Evolutionary conservation across 2,888 invertebrate species (phyloP), one percentile per base, ranked within the genome.

Genomic region (Eupithecia vulgata): DNA sequence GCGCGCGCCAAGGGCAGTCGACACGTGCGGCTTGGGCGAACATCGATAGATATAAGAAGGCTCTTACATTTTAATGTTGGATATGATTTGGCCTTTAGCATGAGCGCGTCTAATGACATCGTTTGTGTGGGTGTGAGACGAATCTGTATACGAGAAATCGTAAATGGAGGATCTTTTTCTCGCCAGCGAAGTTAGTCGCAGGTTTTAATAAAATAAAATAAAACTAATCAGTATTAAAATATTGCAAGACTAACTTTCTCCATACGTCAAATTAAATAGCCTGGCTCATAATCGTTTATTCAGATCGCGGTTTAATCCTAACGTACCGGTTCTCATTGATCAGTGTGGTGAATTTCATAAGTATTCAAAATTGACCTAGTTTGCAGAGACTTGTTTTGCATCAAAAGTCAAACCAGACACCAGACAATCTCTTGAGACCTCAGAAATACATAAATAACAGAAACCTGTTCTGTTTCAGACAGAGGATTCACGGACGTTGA

Each of bases 1-100:
- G 89, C 83, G 76, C 81, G 72, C 73, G 77, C 83, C 92, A 90
- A 89, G 88, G 89, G 83, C 88, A 83, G 76, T 82, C 77, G 80
- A 83, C 57, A 52, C 85, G 85, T 88, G 85, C 83, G 73, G 74
- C 75, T 74, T 72, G 72, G 78, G 77, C 79, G 76, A 78, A 75
- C 76, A 80, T 70, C 68, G 59, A 67, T 48, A 68, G 21, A 68
- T 48, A 68, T 42, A 30, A 69, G 65, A 17, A 65, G 66, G 59
- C 42, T 65, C 65, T 67, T 61, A 45, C 8, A 37, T 37, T 37
- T 13, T 62, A 40, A 61, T 62, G 25, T 57, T 72, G 68, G 17
- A 65, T 75, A 73, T 65, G 67, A 72, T 73, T 73, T 73, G 73
- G 71, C 73, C 71, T 73, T 73, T 67, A 68, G 45, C 67, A 62